phyloP scores from a whole-genome alignment of 2,888 invertebrate genomes.

The Rotaria magnacalcarata region DNA sequence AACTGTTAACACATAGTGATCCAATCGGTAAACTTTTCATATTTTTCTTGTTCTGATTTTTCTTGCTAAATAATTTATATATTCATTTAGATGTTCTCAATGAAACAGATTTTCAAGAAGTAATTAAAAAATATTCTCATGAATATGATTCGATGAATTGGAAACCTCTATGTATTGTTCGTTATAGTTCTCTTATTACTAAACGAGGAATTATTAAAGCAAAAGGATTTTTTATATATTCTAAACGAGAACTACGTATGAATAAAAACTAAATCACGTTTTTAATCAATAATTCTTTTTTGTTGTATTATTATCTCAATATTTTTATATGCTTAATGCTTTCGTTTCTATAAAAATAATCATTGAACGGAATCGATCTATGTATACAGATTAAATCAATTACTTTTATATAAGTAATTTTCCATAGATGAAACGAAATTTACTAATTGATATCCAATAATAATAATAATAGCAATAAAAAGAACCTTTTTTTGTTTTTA shows the following conservation, averaged over 20 bases:
- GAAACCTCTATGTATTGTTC: not conserved
- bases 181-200: not conserved
- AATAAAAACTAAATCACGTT: not conserved
- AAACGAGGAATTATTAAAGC: conserved; percentile 35
- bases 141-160: conserved; percentile 25
- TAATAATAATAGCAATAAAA: too few relatives aligned
- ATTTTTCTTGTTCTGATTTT: not conserved
- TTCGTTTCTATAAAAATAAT: too few relatives aligned
- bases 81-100: not conserved
- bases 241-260: conserved; percentile 12
- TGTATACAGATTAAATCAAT: too few relatives aligned
- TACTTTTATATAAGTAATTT: too few relatives aligned
- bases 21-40: conserved; percentile 68
- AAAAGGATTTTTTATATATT: conserved; percentile 20
- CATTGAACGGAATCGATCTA: too few relatives aligned
- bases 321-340: too few relatives aligned
- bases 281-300: not conserved
- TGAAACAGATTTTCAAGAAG: conserved; percentile 1
- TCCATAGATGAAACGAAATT: too few relatives aligned
- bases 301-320: not conserved
- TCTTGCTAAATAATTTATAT: too few relatives aligned
- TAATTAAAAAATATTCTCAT: conserved; percentile 23
- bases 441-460: too few relatives aligned
- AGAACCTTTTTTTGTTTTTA: too few relatives aligned
- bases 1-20: conserved; percentile 88